Evolutionary conservation across 1,140 invertebrate genomes (phyloP), one percentile per base, ranked within the genome.

Genomic region (Microplitis mediator): DNA sequence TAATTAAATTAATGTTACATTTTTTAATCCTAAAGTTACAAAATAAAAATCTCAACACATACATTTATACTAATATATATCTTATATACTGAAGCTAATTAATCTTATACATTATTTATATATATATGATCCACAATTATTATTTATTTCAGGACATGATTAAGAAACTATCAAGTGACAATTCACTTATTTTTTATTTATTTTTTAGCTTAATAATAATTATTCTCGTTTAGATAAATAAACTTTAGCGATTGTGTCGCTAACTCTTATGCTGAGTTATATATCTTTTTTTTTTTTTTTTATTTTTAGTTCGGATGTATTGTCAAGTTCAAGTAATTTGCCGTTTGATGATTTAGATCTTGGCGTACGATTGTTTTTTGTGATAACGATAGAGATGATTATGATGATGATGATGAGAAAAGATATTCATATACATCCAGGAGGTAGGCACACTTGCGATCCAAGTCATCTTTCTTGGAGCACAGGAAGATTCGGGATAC

Each of bases 231-330:
- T 52, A n/a, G 50, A 31, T 56, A 23, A 56, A 14, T 56, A 14
- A 56, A 66, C 14, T 23, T 51, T 52, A 32, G 64, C 64, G 50
- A 51, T 32, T 51, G 52, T 51, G 31, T 45, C 50, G 23, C 50
- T 51, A 66, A 66, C 35, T 68, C 54, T 36, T 68, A 68, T 51
- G 32, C 50, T 31, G 16, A 9, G 13, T 52, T 14, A 68, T 60
- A 45, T 60, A 13, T 4, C 14, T n/a, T 65, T 65, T 4, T 36
- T 35, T 65, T 4, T 36, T 35, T 64, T 64, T 54, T 60, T 39
- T 69, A 60, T 54, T 35, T 54, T 68, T 66, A 51, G 23, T 32
- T 35, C 54, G 32, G 34, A 32, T 34, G 58, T 32, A 61, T 61
- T 61, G 16, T 61, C 58, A 31, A 23, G 23, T 61, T 31, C 5